Percentiles rank a stretch among this genome's conserved stretches.
Evolutionary conservation across 1,140 invertebrate genomes (phyloP).

Genomic region (Drosophila gunungcola): DNA sequence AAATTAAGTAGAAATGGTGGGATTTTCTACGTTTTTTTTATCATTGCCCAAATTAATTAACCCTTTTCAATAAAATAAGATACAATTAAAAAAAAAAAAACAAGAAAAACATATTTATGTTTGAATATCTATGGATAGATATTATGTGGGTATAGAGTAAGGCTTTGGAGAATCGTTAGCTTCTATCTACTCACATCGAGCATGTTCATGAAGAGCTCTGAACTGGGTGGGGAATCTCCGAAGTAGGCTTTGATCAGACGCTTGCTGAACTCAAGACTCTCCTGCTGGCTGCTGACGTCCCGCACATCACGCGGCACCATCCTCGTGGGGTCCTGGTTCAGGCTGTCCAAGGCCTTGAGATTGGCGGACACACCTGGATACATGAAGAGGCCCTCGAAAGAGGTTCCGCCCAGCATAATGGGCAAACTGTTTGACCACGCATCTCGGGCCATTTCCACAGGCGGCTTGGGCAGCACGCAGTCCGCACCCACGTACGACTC

Average conservation of each 20-base stretch:
- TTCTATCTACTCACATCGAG: slow-evolving; percentile 60
- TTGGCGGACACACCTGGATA: slow-evolving; percentile 62
- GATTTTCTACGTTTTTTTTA: no score
- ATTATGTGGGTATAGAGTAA: no score
- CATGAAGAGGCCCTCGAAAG: slow-evolving; percentile 80
- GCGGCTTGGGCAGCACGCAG: slow-evolving; percentile 73
- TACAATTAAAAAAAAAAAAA: no score
- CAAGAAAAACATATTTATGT: no score
- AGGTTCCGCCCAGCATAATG: slow-evolving; percentile 78
- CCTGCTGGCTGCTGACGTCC: slow-evolving; percentile 16
- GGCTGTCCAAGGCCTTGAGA: slow-evolving; percentile 37
- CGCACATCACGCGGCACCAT: slow-evolving; percentile 57
- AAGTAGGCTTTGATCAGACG: slow-evolving; percentile 59
- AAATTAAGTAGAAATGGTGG: no score
- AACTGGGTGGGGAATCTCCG: slow-evolving; percentile 52
- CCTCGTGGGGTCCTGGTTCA: slow-evolving; percentile 48
- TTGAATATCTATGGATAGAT: no score
- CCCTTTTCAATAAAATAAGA: no score
- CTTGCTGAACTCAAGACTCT: slow-evolving; percentile 43
- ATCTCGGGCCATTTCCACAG: slow-evolving; percentile 64
- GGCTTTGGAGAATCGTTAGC: no score
- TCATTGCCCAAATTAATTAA: no score
- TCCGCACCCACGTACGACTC: slow-evolving; percentile 70
- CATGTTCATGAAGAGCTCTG: slow-evolving; percentile 45
- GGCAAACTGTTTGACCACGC: slow-evolving; percentile 82